These are phyloP conservation scores for Odocoileus virginianus DNA, from an alignment of 2,113 vertebrate genomes.

Conservation along the genomic window DNA sequence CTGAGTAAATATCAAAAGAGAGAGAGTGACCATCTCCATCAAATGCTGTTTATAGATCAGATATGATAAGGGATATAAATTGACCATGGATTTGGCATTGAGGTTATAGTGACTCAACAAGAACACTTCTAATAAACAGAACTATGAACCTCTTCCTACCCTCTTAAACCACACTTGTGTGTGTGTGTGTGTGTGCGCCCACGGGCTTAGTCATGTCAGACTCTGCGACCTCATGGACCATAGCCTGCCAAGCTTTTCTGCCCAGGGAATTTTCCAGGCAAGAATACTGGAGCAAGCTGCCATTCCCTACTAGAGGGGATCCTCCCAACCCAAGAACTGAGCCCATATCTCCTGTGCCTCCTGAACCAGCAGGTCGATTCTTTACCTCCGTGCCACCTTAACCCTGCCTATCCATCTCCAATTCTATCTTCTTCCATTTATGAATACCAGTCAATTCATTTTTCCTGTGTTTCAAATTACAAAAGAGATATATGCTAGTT, in stretches of 20 bases:
- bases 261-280: not conserved
- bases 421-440: not conserved
- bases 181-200: not conserved
- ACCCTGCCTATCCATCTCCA: not conserved
- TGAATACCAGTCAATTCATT: not conserved
- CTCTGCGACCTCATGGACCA: not conserved
- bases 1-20: not conserved
- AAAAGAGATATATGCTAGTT: not conserved
- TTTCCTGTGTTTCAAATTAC: not conserved
- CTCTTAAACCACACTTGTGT: not conserved
- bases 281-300: not conserved
- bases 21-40: not conserved
- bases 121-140: not conserved
- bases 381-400: not conserved
- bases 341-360: not conserved
- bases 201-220: not conserved
- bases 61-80: not conserved
- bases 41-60: not conserved
- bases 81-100: not conserved
- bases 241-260: not conserved
- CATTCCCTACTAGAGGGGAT: not conserved
- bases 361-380: not conserved
- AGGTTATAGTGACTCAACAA: not conserved
- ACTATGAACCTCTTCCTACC: not conserved
- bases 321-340: not conserved